Conservation (phyloP, 1,140 invertebrate species). For the Drosophila baimaii region DNA sequence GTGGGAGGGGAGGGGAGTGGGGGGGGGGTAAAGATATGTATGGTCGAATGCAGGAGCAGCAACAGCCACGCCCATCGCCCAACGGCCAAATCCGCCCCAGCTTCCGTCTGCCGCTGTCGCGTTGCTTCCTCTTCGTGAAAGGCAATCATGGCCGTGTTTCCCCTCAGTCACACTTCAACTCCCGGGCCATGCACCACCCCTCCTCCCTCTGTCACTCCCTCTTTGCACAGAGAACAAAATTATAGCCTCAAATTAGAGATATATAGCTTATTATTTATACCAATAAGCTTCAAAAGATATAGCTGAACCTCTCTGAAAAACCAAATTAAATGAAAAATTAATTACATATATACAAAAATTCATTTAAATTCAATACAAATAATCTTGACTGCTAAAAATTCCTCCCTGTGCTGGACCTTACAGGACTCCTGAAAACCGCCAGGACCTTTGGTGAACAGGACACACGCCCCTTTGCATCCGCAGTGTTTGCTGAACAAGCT, state of each 20-base stretch:
- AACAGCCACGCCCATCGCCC: constrained; percentile 32
- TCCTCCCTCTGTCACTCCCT: too few species aligned
- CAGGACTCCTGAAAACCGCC: neutral
- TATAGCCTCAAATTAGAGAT: too few species aligned
- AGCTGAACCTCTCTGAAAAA: neutral
- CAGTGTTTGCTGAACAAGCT: constrained; percentile 51
- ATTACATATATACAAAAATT: neutral
- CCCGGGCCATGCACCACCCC: too few species aligned
- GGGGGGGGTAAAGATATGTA: neutral
- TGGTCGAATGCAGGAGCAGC: constrained; percentile 18
- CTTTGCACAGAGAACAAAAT: constrained; percentile 1
- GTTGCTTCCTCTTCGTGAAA: constrained; percentile 37
- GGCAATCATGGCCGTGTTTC: constrained; percentile 61
- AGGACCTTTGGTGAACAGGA: constrained; percentile 6
- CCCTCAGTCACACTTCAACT: neutral
- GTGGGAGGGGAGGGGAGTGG: neutral
- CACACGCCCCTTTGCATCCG: constrained; percentile 26
- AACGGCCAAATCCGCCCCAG: constrained; percentile 22
- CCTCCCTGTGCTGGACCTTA: neutral
- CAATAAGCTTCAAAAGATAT: accelerated
- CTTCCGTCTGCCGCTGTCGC: constrained; percentile 44
- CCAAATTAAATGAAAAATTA: neutral
- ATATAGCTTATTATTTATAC: neutral
- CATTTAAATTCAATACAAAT: neutral
- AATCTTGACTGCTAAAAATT: neutral